Evolutionary conservation across 2,888 invertebrate genomes (phyloP).

Genomic region (Metallyticus violacea): DNA sequence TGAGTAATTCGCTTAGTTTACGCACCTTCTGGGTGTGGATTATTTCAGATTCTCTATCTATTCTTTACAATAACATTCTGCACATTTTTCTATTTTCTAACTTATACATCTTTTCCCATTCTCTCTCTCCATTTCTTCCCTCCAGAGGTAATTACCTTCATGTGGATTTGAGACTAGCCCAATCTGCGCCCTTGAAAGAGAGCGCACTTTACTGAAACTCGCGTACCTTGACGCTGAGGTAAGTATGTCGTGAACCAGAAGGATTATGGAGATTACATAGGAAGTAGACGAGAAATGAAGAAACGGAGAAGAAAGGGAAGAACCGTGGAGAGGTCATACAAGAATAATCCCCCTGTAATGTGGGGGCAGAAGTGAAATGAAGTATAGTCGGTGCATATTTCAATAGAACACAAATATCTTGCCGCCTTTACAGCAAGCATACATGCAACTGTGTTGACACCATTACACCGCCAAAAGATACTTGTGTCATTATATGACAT

Average conservation of each 20-base stretch:
- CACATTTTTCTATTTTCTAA: too few relatives aligned
- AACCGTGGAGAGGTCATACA: neutral
- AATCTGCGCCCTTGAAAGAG: neutral
- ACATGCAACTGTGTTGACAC: too few relatives aligned
- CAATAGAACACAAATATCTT: neutral
- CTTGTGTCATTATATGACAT: too few relatives aligned
- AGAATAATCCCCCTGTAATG: neutral
- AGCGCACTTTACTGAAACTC: neutral
- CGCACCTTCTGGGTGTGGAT: too few relatives aligned
- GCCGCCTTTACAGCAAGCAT: neutral
- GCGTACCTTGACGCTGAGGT: neutral
- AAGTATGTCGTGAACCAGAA: neutral
- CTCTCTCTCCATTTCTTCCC: too few relatives aligned
- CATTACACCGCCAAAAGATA: too few relatives aligned
- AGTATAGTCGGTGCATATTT: neutral
- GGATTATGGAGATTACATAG: slow-evolving; percentile 14
- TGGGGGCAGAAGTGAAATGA: neutral
- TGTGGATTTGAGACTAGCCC: neutral
- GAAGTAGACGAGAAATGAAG: neutral
- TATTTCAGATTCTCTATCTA: too few relatives aligned
- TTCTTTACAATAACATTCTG: too few relatives aligned
- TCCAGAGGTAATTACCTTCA: too few relatives aligned
- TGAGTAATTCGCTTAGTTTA: too few relatives aligned
- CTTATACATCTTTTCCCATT: too few relatives aligned
- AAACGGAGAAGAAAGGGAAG: neutral